phyloP scores from a whole-genome alignment of 2,113 vertebrate genomes.

The Axis porcinus region DNA sequence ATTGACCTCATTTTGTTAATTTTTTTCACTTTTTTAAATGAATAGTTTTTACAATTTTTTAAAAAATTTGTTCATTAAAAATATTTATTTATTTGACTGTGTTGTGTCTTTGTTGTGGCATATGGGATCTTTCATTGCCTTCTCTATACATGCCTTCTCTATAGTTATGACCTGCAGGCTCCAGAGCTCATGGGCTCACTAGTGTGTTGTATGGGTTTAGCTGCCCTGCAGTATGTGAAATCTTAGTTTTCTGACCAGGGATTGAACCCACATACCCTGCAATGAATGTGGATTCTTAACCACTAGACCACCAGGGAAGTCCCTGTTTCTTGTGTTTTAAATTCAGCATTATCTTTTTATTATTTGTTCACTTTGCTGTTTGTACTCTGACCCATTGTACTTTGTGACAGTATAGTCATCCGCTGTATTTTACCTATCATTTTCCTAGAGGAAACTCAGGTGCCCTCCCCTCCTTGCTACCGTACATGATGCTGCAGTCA shows the following conservation, averaged over 20 bases:
- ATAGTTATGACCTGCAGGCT: not conserved
- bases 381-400: accelerated
- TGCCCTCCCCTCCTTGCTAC: not conserved
- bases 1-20: not conserved
- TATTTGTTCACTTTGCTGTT: not conserved
- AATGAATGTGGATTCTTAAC: not conserved
- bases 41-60: not conserved
- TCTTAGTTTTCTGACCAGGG: not conserved
- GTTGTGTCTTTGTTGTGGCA: accelerated
- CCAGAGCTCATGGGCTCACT: not conserved
- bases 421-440: not conserved
- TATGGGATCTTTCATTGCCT: not conserved
- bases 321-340: not conserved
- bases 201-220: not conserved
- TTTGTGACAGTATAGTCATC: not conserved
- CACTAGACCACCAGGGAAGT: not conserved
- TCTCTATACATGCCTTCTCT: accelerated
- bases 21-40: not conserved
- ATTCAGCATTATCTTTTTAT: not conserved
- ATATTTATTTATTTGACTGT: not conserved
- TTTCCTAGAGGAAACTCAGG: not conserved
- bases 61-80: accelerated
- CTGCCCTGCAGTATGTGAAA: not conserved
- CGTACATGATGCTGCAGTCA: accelerated
- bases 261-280: not conserved